Evolutionary conservation across 2,113 vertebrate genomes (phyloP), one percentile per base, ranked within the genome.

Genomic region (Notothenia rossii): DNA sequence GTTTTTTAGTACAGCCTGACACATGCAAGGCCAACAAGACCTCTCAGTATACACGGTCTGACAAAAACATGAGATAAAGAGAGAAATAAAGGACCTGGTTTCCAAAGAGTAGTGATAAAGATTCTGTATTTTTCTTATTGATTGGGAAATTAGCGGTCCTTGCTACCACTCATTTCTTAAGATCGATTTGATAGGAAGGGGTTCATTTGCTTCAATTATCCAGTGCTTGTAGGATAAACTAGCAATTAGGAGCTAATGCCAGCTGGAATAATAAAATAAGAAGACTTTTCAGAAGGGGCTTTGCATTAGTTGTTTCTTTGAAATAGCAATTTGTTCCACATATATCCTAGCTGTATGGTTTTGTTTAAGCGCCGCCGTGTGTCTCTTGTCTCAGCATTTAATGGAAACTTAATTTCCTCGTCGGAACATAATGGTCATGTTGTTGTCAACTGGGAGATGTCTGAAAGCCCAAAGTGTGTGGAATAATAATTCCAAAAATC

Each of bases 161-260:
- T 33, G 2, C 36, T 40, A 40, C 36, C 36, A 40, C 36, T 40
- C 7, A 85, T 63, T 20, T 62, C 48, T 53, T 74, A 10, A 59
- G 58, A 36, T 46, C 33, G 33, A 66, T 75, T 79, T 55, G 10
- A 55, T 71, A 5, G 4, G 55, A 59, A 68, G 50, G 59, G 68
- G 74, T 80, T 87, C 50, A 87, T 90, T 79, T 89, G 17, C 78
- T 29, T 74, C 73, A 81, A 88, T 89, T 90, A 91, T 77, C 29
- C 14, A 55, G 46, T 12, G 61, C 72, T 82, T 85, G 76, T 80
- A 33, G 70, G 80, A 85, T 88, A 79, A 89, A 78, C 51, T 43
- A 64, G 74, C 84, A 78, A 90, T 91, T 92, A 89, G 46, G n/a
- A 72, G 55, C 54, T 70, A 81, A 82, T 79, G 29, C 50, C 81